Evolutionary conservation across 2,888 invertebrate genomes (phyloP).

Genomic region (Mantis religiosa): DNA sequence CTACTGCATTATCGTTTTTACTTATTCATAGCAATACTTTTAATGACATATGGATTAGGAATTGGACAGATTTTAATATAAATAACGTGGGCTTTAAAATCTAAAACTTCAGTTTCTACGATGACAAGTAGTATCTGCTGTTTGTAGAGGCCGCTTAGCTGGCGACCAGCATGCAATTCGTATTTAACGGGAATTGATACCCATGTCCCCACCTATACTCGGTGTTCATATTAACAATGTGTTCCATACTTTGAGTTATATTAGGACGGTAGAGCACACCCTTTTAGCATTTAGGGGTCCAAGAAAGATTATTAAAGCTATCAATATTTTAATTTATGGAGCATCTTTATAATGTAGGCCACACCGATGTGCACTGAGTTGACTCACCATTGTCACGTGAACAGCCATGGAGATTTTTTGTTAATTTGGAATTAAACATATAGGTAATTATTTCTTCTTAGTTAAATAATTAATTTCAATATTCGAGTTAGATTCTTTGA

Average conservation of each 20-base stretch:
- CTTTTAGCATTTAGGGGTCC: neutral
- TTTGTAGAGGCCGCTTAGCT: neutral
- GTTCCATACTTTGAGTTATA: neutral
- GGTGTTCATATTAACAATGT: neutral
- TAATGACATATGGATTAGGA: too few species aligned
- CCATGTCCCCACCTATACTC: neutral
- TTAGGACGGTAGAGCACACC: neutral
- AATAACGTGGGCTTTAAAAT: too few species aligned
- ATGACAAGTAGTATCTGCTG: neutral
- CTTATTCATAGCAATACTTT: too few species aligned
- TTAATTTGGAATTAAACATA: neutral
- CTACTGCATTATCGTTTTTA: too few species aligned
- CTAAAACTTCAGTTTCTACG: neutral
- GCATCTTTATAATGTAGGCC: neutral
- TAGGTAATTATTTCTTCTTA: slow-evolving; percentile 2
- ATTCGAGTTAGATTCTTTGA: neutral
- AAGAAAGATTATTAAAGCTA: neutral
- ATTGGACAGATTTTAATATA: too few species aligned
- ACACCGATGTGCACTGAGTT: neutral
- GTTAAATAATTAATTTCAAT: neutral
- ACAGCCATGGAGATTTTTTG: neutral
- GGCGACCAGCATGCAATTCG: neutral
- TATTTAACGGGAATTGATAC: neutral
- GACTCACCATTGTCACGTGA: slow-evolving; percentile 11
- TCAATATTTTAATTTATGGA: too few species aligned